A percentile compares a stretch with the other conserved stretches of the same genome.
phyloP scores from a whole-genome alignment of 2,888 invertebrate species.

The Limnephilus rhombicus region DNA sequence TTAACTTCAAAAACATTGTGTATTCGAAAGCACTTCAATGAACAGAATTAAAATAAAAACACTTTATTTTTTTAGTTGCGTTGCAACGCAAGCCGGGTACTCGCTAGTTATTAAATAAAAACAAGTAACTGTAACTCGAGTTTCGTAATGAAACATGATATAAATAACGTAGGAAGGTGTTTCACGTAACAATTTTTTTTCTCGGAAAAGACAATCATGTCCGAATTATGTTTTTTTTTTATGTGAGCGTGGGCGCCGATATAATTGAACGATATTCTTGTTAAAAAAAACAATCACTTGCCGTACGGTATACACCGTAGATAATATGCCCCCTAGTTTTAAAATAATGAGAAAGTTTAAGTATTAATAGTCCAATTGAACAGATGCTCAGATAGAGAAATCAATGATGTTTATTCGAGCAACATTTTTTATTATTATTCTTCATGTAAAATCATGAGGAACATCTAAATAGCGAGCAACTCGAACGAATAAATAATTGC shows the following conservation, averaged over 20 bases:
- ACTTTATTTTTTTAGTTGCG: no score
- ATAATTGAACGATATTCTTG: neutral
- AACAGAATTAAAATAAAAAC: no score
- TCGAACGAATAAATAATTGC: neutral
- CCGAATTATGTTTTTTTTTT: neutral
- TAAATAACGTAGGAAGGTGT: neutral
- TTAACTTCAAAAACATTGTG: no score
- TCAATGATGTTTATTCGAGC: neutral
- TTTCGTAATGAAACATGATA: neutral
- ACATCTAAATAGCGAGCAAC: neutral
- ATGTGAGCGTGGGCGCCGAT: neutral
- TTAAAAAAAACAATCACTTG: neutral
- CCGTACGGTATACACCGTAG: neutral
- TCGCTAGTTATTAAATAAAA: neutral
- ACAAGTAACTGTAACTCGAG: neutral
- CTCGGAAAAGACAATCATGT: neutral
- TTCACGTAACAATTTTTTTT: neutral
- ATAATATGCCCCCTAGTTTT: neutral
- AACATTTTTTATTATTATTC: neutral
- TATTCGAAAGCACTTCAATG: no score
- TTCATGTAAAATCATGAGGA: neutral
- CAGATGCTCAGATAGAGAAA: neutral
- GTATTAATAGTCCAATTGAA: neutral
- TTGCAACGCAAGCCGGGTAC: no score
- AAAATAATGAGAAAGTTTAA: neutral